These are phyloP conservation scores for Emesis russula DNA, from an alignment of 2,888 invertebrate species.

Conservation along the genomic window DNA sequence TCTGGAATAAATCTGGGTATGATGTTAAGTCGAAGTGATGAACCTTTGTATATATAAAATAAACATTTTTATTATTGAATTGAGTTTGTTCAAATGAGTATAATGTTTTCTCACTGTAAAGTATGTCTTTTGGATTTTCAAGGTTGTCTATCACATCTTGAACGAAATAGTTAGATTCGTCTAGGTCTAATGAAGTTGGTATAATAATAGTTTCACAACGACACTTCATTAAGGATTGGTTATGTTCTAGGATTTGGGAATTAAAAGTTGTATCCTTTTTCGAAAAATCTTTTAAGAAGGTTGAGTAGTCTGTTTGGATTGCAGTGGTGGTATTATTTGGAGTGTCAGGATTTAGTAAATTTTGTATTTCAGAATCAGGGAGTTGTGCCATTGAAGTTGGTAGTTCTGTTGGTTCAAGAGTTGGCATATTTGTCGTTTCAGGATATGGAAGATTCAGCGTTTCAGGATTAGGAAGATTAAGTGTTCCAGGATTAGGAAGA, in stretches of 20 bases:
- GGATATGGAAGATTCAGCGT: background rate
- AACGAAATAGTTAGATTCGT: conserved; percentile 83
- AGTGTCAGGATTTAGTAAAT: background rate
- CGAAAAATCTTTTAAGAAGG: background rate
- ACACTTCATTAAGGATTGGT: conserved; percentile 10
- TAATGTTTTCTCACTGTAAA: conserved; percentile 38
- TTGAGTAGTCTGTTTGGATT: background rate
- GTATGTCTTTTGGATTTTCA: conserved; percentile 9
- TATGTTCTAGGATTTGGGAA: conserved; percentile 3
- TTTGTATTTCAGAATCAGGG: background rate
- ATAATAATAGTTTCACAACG: conserved; percentile 55
- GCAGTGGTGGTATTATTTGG: background rate
- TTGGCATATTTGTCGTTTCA: background rate
- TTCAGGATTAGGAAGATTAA: background rate
- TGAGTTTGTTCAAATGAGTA: background rate
- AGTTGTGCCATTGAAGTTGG: too few species aligned
- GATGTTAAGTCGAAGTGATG: background rate
- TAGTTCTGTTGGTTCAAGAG: too few species aligned
- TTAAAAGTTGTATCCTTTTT: background rate
- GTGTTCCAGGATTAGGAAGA: background rate
- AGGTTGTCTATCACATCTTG: conserved; percentile 65
- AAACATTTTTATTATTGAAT: background rate
- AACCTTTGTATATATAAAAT: background rate
- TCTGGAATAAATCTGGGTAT: background rate
- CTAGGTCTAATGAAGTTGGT: conserved; percentile 85